phyloP scores from a whole-genome alignment of 2,888 invertebrate genomes.

The Elgonia sp. region DNA sequence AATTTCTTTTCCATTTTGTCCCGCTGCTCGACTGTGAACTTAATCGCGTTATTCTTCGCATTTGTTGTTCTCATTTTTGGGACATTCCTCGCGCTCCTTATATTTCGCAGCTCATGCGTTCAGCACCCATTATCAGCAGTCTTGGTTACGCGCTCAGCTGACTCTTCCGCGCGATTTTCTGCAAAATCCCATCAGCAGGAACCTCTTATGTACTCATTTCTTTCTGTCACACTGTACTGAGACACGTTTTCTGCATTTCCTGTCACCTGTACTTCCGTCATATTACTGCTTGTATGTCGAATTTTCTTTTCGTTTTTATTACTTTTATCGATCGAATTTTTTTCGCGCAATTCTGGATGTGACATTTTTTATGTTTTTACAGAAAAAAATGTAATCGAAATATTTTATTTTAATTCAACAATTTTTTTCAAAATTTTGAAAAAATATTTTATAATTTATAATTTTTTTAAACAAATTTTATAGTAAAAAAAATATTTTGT shows the following conservation, averaged over 20 bases:
- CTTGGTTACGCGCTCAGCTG: slow-evolving; percentile 68
- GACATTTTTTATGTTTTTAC: too few relatives aligned
- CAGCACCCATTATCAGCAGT: slow-evolving; percentile 71
- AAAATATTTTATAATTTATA: too few relatives aligned
- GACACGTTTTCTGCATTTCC: slow-evolving; percentile 45
- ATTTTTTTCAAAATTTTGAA: too few relatives aligned
- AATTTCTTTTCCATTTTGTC: slow-evolving; percentile 58
- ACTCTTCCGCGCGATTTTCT: slow-evolving; percentile 64
- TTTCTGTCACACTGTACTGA: slow-evolving; percentile 53
- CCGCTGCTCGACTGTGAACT: slow-evolving; percentile 39
- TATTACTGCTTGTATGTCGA: slow-evolving; percentile 39
- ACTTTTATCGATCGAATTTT: too few relatives aligned
- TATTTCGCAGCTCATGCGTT: slow-evolving; percentile 71
- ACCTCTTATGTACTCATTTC: slow-evolving; percentile 58
- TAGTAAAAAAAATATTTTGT: too few relatives aligned
- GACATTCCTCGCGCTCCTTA: slow-evolving; percentile 61
- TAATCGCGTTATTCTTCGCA: slow-evolving; percentile 68
- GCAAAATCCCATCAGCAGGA: slow-evolving; percentile 61
- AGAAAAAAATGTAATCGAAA: too few relatives aligned
- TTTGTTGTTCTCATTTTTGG: slow-evolving; percentile 55
- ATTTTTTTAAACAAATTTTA: too few relatives aligned
- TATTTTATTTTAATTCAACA: too few relatives aligned
- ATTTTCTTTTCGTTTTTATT: slow-evolving; percentile 22
- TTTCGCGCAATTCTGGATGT: too few relatives aligned
- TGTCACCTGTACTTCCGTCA: slow-evolving; percentile 32